These are phyloP conservation scores for Magallana gigas DNA, from an alignment of 1,140 invertebrate genomes.

Conservation along the genomic window DNA sequence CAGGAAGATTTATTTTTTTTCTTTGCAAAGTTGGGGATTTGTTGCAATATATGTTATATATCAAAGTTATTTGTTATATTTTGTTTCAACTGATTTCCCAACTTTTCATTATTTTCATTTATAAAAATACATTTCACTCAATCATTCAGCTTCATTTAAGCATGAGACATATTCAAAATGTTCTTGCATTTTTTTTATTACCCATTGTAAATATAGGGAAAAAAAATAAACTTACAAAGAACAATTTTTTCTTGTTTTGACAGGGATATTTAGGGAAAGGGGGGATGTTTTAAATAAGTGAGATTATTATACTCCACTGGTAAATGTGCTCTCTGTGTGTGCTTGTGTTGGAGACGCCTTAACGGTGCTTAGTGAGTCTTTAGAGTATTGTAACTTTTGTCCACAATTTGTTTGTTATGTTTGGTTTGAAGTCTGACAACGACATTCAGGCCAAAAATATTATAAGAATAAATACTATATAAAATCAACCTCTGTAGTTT, in stretches of 20 bases:
- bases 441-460: slow-evolving; percentile 25
- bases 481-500: not conserved
- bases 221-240: slow-evolving; percentile 23
- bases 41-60: slow-evolving; percentile 58
- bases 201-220: slow-evolving; percentile 37
- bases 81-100: slow-evolving; percentile 56
- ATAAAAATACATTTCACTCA: slow-evolving; percentile 21
- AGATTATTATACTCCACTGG: not conserved
- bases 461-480: slow-evolving; percentile 4
- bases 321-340: slow-evolving; percentile 31
- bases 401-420: slow-evolving; percentile 3
- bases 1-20: slow-evolving; percentile 19
- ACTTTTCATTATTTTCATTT: slow-evolving; percentile 43
- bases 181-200: slow-evolving; percentile 40
- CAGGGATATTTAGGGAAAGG: slow-evolving; percentile 17
- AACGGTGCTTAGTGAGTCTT: slow-evolving; percentile 40
- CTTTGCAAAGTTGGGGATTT: slow-evolving; percentile 53
- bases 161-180: slow-evolving; percentile 37
- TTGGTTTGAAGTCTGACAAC: slow-evolving; percentile 30
- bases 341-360: not conserved
- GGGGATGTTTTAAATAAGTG: not conserved
- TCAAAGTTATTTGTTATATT: slow-evolving; percentile 51
- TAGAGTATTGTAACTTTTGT: slow-evolving; percentile 26
- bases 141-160: slow-evolving; percentile 37
- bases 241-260: slow-evolving; percentile 48